Percentiles rank a stretch among this genome's conserved stretches.
Conservation (phyloP, 2,888 invertebrate species). For the Acronicta leporina region DNA sequence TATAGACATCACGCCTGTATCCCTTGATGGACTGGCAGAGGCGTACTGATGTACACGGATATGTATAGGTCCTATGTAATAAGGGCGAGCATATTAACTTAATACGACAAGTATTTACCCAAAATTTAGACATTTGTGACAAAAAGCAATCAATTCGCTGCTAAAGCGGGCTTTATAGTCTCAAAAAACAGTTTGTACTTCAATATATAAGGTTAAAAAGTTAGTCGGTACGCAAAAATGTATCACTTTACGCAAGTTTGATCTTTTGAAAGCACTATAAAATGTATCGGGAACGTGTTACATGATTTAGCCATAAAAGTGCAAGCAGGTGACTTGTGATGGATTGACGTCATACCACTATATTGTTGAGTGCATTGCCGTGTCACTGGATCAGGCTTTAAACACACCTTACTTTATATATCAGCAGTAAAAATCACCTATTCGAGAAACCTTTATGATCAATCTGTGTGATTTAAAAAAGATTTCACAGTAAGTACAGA, state of each 20-base stretch:
- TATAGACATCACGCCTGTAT: too few relatives aligned
- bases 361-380: slow-evolving; percentile 47
- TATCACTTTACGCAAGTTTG: slow-evolving; percentile 10
- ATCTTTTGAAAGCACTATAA: slow-evolving; percentile 42
- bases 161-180: too few relatives aligned
- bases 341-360: slow-evolving; percentile 44
- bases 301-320: slow-evolving; percentile 44
- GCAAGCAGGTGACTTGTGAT: slow-evolving; percentile 46
- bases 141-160: not conserved
- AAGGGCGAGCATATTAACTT: too few relatives aligned
- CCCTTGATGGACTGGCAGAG: too few relatives aligned
- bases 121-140: too few relatives aligned
- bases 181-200: not conserved
- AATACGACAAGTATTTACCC: too few relatives aligned
- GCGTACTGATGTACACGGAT: too few relatives aligned
- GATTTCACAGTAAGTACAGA: too few relatives aligned
- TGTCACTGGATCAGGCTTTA: slow-evolving; percentile 37
- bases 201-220: not conserved
- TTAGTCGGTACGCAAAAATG: not conserved
- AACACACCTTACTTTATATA: slow-evolving; percentile 32
- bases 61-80: too few relatives aligned
- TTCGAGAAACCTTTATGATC: not conserved
- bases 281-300: slow-evolving; percentile 33
- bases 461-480: not conserved
- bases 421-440: not conserved